Evolutionary conservation across 2,888 invertebrate genomes (phyloP).

Genomic region (Zaprionus lineosus): DNA sequence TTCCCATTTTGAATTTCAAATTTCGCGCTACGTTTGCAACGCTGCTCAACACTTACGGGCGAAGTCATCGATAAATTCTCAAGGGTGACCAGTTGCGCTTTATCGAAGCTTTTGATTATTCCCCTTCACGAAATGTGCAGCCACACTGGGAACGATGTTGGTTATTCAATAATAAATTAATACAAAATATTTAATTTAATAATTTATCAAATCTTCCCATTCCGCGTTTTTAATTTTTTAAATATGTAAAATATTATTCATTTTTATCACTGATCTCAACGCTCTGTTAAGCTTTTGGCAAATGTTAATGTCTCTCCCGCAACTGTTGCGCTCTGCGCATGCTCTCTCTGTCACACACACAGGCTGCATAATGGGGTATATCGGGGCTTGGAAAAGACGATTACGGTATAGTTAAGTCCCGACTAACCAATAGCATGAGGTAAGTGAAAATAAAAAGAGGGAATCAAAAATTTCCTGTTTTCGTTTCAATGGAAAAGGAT

Average conservation of each 20-base stretch:
- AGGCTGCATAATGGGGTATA: neutral
- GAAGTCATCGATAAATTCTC: too few species aligned
- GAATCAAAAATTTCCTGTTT: too few species aligned
- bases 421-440: too few species aligned
- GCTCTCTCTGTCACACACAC: conserved; percentile 36
- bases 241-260: neutral
- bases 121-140: neutral
- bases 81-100: conserved; percentile 29
- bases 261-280: conserved; percentile 26
- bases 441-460: too few species aligned
- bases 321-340: conserved; percentile 55
- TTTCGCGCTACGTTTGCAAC: too few species aligned
- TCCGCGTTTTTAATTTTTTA: neutral
- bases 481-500: too few species aligned
- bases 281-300: conserved; percentile 27
- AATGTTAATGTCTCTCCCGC: conserved; percentile 42
- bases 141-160: conserved; percentile 15
- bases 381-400: too few species aligned
- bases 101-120: conserved; percentile 13
- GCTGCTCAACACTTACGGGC: too few species aligned
- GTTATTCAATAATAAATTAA: neutral
- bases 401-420: too few species aligned
- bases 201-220: too few species aligned
- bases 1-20: neutral
- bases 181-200: neutral